Evolutionary conservation across 2,888 invertebrate genomes (phyloP), one percentile per base, ranked within the genome.

Genomic region (Agonopterix arenella): DNA sequence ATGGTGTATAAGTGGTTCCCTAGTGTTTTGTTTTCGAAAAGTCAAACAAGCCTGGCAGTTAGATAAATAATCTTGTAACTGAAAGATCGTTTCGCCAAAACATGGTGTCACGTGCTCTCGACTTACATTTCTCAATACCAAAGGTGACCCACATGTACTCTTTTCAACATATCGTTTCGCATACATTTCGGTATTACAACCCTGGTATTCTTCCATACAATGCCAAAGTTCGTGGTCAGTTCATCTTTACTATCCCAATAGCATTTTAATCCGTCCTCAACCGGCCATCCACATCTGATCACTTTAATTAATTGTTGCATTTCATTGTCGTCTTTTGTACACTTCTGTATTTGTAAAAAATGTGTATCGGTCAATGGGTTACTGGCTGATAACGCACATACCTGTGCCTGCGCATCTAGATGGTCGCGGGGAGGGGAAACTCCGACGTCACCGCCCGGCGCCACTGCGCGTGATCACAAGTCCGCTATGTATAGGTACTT

Each of bases 401-500:
- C 55, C 8, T 54, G 51, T 13, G 48, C 55, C 8, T 51, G 46
- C 11, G 43, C 38, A 7, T 52, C 52, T 5, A 47, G 11, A 9
- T 38, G 44, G 9, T 48, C 49, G 10, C 51, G 46, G 10, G 45
- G 36, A 13, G 2, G 1, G 8, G 11, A 8, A 36, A n/a, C 10
- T 8, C n/a, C 36, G 37, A 8, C 45, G 13, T 13, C 13, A 10
- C 11, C 5, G 40, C 37, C 36, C 36, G 46, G 28, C 36, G 28
- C 42, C 7, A 41, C 52, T 42, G 42, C 53, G 1, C 58, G 52
- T 1, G 64, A 64, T 11, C 61, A 36, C 8, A 60, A 44, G 36
- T 62, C 61, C n/a, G 62, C 62, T 10, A 62, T 52, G 11, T 49
- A 55, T 8, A 62, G 36, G 7, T 60, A 48, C 37, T 51, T 59